Evolutionary conservation across 2,113 vertebrate genomes (phyloP).

Genomic region (Budorcas taxicolor): DNA sequence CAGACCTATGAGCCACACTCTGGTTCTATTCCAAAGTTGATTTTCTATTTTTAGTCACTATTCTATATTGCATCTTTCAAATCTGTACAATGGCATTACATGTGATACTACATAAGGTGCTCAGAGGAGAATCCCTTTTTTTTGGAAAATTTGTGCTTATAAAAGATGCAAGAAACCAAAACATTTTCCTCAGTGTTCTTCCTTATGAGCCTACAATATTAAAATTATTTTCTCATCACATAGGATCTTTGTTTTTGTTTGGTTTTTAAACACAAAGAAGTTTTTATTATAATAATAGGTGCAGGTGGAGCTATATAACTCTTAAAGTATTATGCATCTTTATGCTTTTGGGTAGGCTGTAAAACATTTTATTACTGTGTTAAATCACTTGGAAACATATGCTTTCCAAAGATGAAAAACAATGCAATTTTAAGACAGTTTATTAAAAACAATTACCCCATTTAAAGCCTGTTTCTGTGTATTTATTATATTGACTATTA

Average conservation of each 20-base stretch:
- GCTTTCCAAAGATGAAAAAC: background rate
- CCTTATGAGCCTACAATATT: background rate
- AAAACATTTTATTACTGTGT: conserved; percentile 24
- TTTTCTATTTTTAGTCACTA: background rate
- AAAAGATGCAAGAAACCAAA: background rate
- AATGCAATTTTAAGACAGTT: conserved; percentile 29
- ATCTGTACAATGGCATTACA: background rate
- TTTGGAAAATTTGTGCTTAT: background rate
- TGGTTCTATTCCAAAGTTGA: background rate
- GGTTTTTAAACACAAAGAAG: background rate
- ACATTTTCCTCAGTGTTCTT: background rate
- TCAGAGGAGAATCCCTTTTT: background rate
- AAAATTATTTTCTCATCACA: background rate
- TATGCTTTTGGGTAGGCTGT: background rate
- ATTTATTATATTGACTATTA: conserved; percentile 16
- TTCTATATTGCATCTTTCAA: background rate
- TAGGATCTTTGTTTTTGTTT: background rate
- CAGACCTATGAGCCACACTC: background rate
- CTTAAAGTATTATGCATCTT: background rate
- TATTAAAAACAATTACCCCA: conserved; percentile 31
- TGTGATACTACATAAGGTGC: background rate
- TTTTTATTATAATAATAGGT: background rate
- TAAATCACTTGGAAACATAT: background rate
- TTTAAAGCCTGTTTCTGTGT: conserved; percentile 9
- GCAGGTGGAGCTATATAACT: background rate